Evolutionary conservation across 2,113 vertebrate species (phyloP).

Genomic region (Crocuta crocuta): DNA sequence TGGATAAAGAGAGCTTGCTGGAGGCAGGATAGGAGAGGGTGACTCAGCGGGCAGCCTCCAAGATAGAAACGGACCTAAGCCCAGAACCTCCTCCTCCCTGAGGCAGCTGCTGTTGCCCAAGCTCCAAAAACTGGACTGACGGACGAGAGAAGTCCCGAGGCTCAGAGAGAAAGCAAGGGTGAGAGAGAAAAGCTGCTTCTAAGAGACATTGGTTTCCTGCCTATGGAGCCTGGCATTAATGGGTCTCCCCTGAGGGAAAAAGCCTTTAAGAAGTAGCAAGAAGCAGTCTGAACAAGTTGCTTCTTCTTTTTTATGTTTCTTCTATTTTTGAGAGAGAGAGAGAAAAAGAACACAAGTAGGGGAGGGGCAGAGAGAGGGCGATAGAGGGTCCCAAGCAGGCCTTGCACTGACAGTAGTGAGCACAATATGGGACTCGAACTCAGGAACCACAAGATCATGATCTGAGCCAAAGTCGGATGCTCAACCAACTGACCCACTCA

Average conservation of each 20-base stretch:
- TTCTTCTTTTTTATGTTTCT: no score
- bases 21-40: neutral
- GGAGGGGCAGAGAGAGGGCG: no score
- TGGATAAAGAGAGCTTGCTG: neutral
- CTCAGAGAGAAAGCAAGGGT: neutral
- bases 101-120: neutral
- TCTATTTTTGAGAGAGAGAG: no score
- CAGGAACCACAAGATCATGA: no score
- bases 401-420: no score
- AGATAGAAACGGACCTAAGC: neutral
- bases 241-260: no score
- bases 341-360: no score
- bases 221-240: rapidly evolving
- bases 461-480: no score
- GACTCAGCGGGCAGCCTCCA: neutral
- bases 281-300: neutral
- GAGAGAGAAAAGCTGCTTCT: neutral
- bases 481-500: no score
- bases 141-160: neutral
- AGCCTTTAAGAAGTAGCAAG: neutral
- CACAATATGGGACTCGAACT: no score
- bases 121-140: neutral
- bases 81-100: neutral
- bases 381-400: no score
- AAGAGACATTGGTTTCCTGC: neutral